These are phyloP conservation scores for Hyposoter didymator DNA, from an alignment of 2,888 invertebrate species.

Conservation along the genomic window DNA sequence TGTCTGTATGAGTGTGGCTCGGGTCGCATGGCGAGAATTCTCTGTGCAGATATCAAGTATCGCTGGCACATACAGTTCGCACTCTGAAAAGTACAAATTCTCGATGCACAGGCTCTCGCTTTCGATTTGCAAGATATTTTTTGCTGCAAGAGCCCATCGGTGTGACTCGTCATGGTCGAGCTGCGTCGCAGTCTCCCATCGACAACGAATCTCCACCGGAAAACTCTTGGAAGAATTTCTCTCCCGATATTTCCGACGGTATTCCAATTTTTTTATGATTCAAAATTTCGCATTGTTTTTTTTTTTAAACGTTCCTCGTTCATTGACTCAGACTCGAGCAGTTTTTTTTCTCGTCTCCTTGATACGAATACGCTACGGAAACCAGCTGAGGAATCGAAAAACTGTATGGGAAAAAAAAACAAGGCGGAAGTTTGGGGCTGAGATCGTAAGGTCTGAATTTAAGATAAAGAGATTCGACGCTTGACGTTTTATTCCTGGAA, in stretches of 20 bases:
- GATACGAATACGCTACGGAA: not conserved
- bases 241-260: slow-evolving; percentile 3
- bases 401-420: not conserved
- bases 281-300: not conserved
- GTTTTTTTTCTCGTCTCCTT: not conserved
- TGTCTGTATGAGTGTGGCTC: not conserved
- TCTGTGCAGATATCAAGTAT: slow-evolving; percentile 56
- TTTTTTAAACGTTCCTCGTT: no score
- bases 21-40: slow-evolving; percentile 43
- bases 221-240: slow-evolving; percentile 20
- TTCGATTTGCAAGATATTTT: slow-evolving; percentile 55
- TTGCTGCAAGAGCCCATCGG: slow-evolving; percentile 23
- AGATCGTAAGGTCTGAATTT: not conserved
- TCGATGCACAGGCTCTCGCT: slow-evolving; percentile 43
- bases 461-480: not conserved
- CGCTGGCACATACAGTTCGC: slow-evolving; percentile 5
- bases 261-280: slow-evolving; percentile 4
- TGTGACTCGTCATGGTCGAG: slow-evolving; percentile 49
- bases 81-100: slow-evolving; percentile 57
- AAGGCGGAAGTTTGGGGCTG: not conserved
- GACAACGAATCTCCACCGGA: slow-evolving; percentile 32
- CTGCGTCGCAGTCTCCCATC: slow-evolving; percentile 7
- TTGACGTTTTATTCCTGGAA: not conserved
- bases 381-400: not conserved
- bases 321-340: no score